phyloP scores from a whole-genome alignment of 23 tunicate species.

The Ciona savignyi region DNA sequence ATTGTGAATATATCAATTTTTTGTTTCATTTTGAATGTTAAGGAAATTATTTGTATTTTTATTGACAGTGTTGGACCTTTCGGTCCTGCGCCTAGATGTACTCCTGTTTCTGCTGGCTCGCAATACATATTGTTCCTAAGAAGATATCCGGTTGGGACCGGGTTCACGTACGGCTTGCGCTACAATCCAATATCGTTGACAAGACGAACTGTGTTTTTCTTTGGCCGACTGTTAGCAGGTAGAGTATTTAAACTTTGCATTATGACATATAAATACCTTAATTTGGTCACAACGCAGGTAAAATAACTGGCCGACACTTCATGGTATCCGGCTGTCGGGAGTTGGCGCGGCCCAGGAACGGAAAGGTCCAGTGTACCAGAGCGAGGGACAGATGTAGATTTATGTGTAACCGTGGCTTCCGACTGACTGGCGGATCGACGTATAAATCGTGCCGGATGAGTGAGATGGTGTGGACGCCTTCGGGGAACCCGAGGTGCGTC shows the following conservation, averaged over 20 bases:
- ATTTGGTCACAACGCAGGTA: neutral
- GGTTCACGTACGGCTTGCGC: neutral
- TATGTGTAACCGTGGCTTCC: slow-evolving; percentile 16
- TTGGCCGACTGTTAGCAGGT: slow-evolving; percentile 7
- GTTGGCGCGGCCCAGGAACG: slow-evolving; percentile 9
- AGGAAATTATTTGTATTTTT: no score
- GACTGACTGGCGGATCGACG: slow-evolving; percentile 1
- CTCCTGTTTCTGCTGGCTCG: slow-evolving; percentile 2
- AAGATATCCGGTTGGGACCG: neutral
- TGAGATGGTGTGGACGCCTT: slow-evolving; percentile 10
- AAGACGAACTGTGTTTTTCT: slow-evolving; percentile 4
- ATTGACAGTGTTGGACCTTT: slow-evolving; percentile 12
- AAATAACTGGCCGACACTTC: slow-evolving; percentile 7
- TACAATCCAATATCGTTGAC: slow-evolving; percentile 20
- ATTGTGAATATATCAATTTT: no score
- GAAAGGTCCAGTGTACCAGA: slow-evolving; percentile 19
- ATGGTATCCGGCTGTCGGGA: slow-evolving; percentile 24
- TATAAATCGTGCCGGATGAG: slow-evolving; percentile 17
- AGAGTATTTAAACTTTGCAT: no score
- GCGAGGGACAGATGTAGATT: slow-evolving; percentile 13
- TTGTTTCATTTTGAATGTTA: no score
- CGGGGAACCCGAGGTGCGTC: neutral
- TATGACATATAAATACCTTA: neutral
- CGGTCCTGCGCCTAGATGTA: slow-evolving; percentile 14
- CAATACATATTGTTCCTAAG: slow-evolving; percentile 13